Evolutionary conservation across 2,888 invertebrate species (phyloP).

Genomic region (Protophormia terraenovae): DNA sequence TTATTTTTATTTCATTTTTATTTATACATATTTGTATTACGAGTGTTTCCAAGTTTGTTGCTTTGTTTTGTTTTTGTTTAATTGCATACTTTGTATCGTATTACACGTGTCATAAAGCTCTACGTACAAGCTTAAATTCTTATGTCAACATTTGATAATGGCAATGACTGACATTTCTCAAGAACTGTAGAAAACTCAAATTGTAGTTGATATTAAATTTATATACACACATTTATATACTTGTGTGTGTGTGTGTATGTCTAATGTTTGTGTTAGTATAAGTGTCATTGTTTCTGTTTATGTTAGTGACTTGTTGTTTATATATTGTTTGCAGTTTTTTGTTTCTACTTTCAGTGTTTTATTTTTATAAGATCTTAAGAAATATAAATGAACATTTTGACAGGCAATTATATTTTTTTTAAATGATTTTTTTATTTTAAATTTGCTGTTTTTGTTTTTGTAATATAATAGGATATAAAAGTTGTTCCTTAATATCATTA

Average conservation of each 20-base stretch:
- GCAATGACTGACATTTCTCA: conserved; percentile 58
- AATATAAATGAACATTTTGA: conserved; percentile 46
- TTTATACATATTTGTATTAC: conserved; percentile 37
- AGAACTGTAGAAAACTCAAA: conserved; percentile 29
- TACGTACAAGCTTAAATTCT: conserved; percentile 69
- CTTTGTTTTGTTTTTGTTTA: conserved; percentile 67
- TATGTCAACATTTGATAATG: conserved; percentile 69
- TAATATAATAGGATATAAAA: background rate
- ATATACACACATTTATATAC: background rate
- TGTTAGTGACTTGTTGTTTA: background rate
- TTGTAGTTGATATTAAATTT: conserved; percentile 23
- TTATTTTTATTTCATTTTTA: conserved; percentile 31
- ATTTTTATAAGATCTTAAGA: conserved; percentile 26
- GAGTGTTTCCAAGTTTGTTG: conserved; percentile 4
- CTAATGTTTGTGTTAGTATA: background rate
- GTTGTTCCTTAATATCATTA: background rate
- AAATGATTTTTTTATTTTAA: background rate
- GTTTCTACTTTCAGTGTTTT: background rate
- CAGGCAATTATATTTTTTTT: conserved; percentile 37
- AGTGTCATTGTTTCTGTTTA: background rate
- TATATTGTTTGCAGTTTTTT: conserved; percentile 22
- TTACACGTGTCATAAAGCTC: conserved; percentile 72
- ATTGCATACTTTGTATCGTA: conserved; percentile 71
- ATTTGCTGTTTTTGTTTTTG: background rate
- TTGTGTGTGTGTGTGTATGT: background rate